Conservation (phyloP, 2,888 invertebrate genomes). For the Blomia tropicalis region DNA sequence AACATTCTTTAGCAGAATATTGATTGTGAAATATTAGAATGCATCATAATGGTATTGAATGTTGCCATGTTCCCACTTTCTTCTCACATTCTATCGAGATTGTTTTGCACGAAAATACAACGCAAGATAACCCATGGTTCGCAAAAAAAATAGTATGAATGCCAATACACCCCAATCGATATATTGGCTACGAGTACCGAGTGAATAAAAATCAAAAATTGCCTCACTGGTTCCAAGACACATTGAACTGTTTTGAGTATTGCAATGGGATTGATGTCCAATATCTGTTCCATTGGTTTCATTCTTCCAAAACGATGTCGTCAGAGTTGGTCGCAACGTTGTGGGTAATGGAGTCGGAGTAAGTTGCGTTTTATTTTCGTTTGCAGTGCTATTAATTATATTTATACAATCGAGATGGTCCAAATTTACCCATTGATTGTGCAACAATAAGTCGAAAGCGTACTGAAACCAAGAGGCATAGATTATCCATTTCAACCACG, state of each 20-base stretch:
- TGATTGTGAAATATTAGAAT: too few relatives aligned
- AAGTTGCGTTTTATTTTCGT: too few relatives aligned
- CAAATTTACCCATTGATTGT: conserved; percentile 74
- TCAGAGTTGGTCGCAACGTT: background rate
- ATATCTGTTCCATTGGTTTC: background rate
- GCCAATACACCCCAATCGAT: background rate
- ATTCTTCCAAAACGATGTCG: background rate
- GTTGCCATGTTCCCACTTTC: too few relatives aligned
- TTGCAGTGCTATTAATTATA: background rate
- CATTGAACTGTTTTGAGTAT: background rate
- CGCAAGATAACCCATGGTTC: background rate
- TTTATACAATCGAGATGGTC: conserved; percentile 56
- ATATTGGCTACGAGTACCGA: background rate
- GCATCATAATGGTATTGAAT: too few relatives aligned
- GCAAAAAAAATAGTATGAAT: background rate
- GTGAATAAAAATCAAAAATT: background rate
- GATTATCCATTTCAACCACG: conserved; percentile 67
- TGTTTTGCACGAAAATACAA: background rate
- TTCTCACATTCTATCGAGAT: background rate
- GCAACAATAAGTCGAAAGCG: conserved; percentile 68
- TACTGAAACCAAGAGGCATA: conserved; percentile 83
- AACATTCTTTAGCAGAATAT: too few relatives aligned
- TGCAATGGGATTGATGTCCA: too few relatives aligned
- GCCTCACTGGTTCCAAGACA: background rate
- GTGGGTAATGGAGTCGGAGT: background rate